Evolutionary conservation across 2,797 vertebrate species (phyloP).

Genomic region (Sternotherus odoratus): DNA sequence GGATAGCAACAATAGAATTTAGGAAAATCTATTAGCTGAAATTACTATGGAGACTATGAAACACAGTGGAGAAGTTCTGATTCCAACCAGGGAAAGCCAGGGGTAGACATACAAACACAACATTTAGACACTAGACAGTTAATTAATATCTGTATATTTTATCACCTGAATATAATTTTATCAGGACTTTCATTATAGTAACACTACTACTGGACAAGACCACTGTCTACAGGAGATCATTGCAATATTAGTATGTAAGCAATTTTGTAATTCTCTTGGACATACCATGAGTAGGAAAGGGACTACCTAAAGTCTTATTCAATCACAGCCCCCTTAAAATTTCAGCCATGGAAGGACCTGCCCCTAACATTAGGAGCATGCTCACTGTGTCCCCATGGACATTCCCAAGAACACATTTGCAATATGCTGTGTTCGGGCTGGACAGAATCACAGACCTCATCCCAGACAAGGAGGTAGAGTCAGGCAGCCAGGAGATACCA

Average conservation of each 20-base stretch:
- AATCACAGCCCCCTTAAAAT: neutral
- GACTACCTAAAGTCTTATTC: neutral
- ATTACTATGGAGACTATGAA: neutral
- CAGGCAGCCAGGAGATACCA: neutral
- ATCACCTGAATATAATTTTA: neutral
- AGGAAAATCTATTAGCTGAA: neutral
- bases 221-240: neutral
- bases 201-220: neutral
- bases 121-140: neutral
- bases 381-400: neutral
- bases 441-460: neutral
- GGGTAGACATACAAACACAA: too few relatives aligned
- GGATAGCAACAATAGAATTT: neutral
- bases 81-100: too few relatives aligned
- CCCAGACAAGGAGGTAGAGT: neutral
- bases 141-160: conserved; percentile 18
- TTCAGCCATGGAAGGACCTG: neutral
- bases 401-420: neutral
- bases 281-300: neutral
- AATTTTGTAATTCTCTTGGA: neutral
- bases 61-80: too few relatives aligned
- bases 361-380: neutral
- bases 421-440: neutral
- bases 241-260: neutral
- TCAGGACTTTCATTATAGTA: neutral